Percentiles rank a stretch among this genome's conserved stretches.
These are phyloP conservation scores for Boloria selene DNA, from an alignment of 2,888 invertebrate genomes.

Conservation along the genomic window DNA sequence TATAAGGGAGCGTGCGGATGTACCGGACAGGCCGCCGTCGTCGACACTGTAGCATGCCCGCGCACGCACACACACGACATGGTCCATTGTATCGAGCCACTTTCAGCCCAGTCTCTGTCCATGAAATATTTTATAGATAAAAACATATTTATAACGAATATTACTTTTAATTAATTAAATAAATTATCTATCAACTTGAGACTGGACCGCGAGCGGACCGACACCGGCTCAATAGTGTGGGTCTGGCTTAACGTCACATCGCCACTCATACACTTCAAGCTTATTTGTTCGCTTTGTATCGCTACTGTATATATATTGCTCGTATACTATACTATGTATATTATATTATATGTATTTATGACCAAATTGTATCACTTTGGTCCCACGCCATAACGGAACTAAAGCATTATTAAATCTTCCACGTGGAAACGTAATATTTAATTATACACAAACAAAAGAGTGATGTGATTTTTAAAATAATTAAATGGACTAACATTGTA, in stretches of 20 bases:
- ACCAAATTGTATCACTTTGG: constrained; percentile 65
- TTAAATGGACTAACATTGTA: constrained; percentile 27
- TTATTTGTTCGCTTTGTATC: constrained; percentile 54
- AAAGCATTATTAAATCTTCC: constrained; percentile 29
- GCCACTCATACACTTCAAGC: constrained; percentile 57
- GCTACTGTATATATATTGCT: constrained; percentile 58
- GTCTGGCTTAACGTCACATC: constrained; percentile 44
- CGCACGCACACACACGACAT: constrained; percentile 42
- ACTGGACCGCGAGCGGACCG: neutral
- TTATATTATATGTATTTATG: constrained; percentile 43
- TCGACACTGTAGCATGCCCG: constrained; percentile 35
- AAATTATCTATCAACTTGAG: neutral
- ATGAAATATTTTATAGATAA: neutral
- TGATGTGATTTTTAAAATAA: constrained; percentile 24
- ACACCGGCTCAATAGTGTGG: constrained; percentile 1
- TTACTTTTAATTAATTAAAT: too few species aligned
- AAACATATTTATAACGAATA: too few species aligned
- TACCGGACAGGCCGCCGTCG: constrained; percentile 25
- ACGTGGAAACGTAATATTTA: constrained; percentile 14
- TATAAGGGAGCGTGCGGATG: constrained; percentile 31
- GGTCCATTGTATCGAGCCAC: constrained; percentile 46
- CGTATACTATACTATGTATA: constrained; percentile 46
- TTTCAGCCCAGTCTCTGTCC: neutral
- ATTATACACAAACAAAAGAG: constrained; percentile 19
- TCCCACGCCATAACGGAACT: constrained; percentile 35